Conservation (phyloP, 2,797 vertebrate species). For the Characodon lateralis region DNA sequence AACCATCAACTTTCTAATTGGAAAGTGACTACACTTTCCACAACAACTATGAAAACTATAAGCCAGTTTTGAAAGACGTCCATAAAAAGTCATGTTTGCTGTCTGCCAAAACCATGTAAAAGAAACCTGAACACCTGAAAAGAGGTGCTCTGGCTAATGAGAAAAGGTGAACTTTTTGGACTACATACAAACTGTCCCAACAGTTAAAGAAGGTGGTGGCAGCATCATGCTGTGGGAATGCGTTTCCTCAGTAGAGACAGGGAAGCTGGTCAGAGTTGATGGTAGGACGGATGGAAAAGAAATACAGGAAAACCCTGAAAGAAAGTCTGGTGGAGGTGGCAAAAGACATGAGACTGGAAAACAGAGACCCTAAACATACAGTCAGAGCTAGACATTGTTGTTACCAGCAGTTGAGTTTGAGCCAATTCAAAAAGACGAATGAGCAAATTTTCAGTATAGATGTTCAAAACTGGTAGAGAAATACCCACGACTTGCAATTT, state of each 20-base stretch:
- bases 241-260: background rate
- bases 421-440: background rate
- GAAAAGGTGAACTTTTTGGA: background rate
- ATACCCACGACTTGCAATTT: background rate
- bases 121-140: background rate
- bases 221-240: background rate
- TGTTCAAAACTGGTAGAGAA: background rate
- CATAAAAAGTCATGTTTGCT: background rate
- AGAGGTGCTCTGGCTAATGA: background rate
- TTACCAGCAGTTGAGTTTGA: background rate
- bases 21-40: background rate
- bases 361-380: background rate
- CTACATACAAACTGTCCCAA: no score
- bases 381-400: background rate
- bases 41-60: background rate
- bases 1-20: no score
- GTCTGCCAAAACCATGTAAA: background rate
- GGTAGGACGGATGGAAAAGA: background rate
- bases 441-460: background rate
- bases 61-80: background rate
- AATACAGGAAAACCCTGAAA: background rate
- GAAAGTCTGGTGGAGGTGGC: background rate
- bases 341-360: no score
- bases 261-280: background rate
- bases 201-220: background rate